phyloP scores from a whole-genome alignment of 2,113 vertebrate genomes.

The Empidonax traillii region DNA sequence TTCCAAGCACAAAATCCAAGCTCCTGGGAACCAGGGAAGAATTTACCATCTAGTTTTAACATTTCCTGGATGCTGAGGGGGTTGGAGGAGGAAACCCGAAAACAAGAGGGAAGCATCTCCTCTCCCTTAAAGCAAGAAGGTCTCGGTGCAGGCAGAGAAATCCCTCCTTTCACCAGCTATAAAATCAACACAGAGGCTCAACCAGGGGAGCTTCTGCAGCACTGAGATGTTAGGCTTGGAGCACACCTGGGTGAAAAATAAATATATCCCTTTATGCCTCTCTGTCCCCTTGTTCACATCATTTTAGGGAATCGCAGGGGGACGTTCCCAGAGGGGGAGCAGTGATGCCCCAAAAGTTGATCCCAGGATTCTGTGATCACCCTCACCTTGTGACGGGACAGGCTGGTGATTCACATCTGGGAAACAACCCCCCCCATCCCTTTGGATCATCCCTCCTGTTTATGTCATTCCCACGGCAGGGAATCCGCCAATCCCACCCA shows the following conservation, averaged over 20 bases:
- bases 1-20: not conserved
- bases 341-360: not conserved
- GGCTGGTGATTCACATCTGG: not conserved
- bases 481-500: not conserved
- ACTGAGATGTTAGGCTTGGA: not conserved
- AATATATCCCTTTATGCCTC: not conserved
- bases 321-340: not conserved
- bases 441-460: not conserved
- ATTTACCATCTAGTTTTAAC: not conserved
- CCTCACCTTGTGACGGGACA: not conserved
- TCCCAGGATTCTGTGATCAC: not conserved
- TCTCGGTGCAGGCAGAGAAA: not conserved
- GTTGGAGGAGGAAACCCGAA: not conserved
- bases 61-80: not conserved
- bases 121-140: not conserved
- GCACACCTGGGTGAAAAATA: not conserved
- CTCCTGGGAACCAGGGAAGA: not conserved
- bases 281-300: accelerated
- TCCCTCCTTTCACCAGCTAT: not conserved
- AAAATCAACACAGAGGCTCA: not conserved
- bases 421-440: not conserved
- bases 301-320: not conserved
- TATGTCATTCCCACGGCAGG: not conserved
- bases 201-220: not conserved
- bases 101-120: not conserved